Evolutionary conservation across 2,888 invertebrate species (phyloP).

Genomic region (Drosophila meridionalis): DNA sequence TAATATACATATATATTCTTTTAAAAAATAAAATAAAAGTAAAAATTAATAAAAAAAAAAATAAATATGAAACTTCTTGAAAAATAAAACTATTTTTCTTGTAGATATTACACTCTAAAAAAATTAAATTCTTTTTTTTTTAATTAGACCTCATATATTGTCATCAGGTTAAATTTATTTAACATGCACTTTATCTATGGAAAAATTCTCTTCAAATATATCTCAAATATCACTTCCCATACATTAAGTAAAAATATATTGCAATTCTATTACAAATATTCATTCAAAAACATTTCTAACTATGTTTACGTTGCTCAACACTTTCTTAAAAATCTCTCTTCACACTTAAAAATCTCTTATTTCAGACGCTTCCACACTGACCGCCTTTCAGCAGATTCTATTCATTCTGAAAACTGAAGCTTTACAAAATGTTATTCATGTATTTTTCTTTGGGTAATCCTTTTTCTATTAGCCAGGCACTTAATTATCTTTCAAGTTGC

Average conservation of each 20-base stretch:
- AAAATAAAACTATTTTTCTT: too few species aligned
- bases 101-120: too few species aligned
- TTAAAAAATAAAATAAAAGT: too few species aligned
- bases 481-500: conserved; percentile 19
- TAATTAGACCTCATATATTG: too few species aligned
- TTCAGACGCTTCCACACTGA: too few species aligned
- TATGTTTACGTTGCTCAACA: neutral
- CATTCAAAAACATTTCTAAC: too few species aligned
- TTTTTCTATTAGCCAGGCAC: conserved; percentile 13
- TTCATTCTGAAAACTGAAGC: neutral
- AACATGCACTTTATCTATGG: neutral
- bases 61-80: too few species aligned
- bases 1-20: neutral
- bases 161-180: neutral
- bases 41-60: too few species aligned
- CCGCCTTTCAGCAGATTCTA: neutral
- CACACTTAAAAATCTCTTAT: neutral
- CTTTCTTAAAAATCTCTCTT: neutral
- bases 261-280: neutral
- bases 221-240: neutral
- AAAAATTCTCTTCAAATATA: neutral
- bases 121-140: neutral
- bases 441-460: conserved; percentile 4
- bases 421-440: conserved; percentile 3
- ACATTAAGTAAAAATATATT: neutral